Base-by-base conservation (phyloP, 92 coral and sea anemone species). In the Palythoa grandis region DNA sequence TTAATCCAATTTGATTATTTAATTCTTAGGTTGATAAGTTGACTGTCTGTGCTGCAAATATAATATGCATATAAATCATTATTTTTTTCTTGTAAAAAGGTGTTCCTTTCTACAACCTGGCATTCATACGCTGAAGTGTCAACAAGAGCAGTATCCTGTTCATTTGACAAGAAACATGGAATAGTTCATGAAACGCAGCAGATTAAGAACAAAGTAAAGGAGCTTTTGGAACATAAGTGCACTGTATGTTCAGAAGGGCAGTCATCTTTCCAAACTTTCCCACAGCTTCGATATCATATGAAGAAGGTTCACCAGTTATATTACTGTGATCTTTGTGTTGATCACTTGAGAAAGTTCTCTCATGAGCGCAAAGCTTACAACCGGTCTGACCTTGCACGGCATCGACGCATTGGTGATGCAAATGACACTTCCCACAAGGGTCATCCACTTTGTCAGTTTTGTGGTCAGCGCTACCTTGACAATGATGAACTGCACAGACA, bases 371-470 rank as follows among this genome's bases (percentile, higher is more conserved):
- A 93, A 83, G 82, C 88, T 29, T 97, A 97, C 56, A 82, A 91
- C 47, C 92, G 97, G 3, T 77, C 93, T 1, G 95, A 89, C 2
- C 87, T 97, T 74, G 99, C 98, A 15, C 84, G 88, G 20, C 99
- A 97, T 78, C 98, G 98, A 24, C 89, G 95, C 50, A 35, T 90
- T 52, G 99, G 99, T 2, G 99, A 97, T 56, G 73, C 86, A 0
- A 94, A 94, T 88, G 99, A 97, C 88, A 90, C 80, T 47, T 93
- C 99, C 2, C 93, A 97, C 48, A 95, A 94, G 83, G 99, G 99
- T 14, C 99, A 97, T 84, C 99, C 99, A 54, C 83, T 90, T 12
- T 97, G 99, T 85, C 86, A 92, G 66, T 97, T 97, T 80, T 97
- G 99, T 86, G 98, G 95, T 43, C 83, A 92, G 12, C 95, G 98